Conservation (phyloP, 1,140 invertebrate genomes). For the Cotesia glomerata region DNA sequence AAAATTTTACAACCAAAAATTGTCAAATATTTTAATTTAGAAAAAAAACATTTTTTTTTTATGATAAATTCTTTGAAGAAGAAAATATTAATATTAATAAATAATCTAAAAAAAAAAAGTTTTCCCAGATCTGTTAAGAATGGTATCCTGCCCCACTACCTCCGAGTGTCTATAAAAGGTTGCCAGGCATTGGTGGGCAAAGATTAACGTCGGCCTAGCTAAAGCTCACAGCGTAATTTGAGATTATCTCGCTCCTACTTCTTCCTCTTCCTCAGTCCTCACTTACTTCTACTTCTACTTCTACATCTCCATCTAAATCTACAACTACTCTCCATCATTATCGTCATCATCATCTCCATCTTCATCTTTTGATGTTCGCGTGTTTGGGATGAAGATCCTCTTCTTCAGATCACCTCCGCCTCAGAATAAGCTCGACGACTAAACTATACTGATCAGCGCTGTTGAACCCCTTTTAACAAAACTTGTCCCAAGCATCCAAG, state of each 20-base stretch:
- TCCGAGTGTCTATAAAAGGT: conserved; percentile 46
- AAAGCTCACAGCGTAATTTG: conserved; percentile 43
- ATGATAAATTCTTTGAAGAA: too few species aligned
- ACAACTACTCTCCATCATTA: neutral
- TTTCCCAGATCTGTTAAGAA: conserved; percentile 30
- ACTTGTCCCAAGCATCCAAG: neutral
- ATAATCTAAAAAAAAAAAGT: conserved; percentile 23
- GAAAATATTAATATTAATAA: neutral
- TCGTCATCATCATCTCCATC: neutral
- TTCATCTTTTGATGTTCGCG: neutral
- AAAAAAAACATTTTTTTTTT: too few species aligned
- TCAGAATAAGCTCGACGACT: too few species aligned
- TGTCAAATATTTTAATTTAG: too few species aligned
- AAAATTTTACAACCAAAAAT: too few species aligned
- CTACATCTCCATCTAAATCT: conserved; percentile 4
- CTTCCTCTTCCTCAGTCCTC: conserved; percentile 3
- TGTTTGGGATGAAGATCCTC: too few species aligned
- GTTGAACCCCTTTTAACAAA: neutral
- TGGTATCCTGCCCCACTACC: conserved; percentile 36
- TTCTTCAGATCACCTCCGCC: neutral
- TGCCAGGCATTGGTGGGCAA: conserved; percentile 36
- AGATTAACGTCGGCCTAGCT: conserved; percentile 35
- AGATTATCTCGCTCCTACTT: conserved; percentile 39
- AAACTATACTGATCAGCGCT: neutral
- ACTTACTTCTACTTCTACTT: conserved; percentile 6